Evolutionary conservation across 2,888 invertebrate genomes (phyloP).

Genomic region (Calameuta pallipes): DNA sequence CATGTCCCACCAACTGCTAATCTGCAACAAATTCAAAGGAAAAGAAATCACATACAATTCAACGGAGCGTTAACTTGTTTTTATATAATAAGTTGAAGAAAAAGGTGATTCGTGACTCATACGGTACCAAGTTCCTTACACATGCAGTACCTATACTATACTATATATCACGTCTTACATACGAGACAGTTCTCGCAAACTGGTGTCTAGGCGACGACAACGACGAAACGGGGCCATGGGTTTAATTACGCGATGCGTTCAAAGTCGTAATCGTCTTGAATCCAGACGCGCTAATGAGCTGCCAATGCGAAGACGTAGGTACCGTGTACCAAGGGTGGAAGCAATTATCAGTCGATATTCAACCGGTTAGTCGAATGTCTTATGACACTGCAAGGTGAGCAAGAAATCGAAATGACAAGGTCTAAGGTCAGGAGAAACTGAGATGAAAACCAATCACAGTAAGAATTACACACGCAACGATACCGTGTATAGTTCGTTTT

Average conservation of each 20-base stretch:
- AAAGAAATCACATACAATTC: neutral
- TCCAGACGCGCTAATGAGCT: neutral
- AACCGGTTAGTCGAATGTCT: neutral
- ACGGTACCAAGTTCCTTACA: neutral
- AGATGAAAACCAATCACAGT: neutral
- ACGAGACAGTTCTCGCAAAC: neutral
- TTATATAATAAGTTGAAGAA: neutral
- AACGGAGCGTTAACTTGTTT: neutral
- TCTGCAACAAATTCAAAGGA: conserved; percentile 43
- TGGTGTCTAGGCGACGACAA: neutral
- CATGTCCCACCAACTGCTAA: conserved; percentile 72
- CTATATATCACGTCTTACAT: neutral
- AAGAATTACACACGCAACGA: neutral
- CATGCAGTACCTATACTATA: neutral
- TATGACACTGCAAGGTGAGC: neutral
- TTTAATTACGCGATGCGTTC: neutral
- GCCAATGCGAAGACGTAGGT: neutral
- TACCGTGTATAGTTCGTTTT: neutral
- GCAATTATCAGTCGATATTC: neutral
- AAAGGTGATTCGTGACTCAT: neutral
- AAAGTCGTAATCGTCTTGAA: neutral
- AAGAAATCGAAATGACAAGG: neutral
- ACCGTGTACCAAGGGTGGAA: neutral
- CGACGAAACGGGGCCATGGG: neutral
- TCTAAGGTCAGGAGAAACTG: neutral